Percentiles rank a stretch among this genome's conserved stretches.
Conservation (phyloP, 2,113 vertebrate species). For the Siniperca knerii region DNA sequence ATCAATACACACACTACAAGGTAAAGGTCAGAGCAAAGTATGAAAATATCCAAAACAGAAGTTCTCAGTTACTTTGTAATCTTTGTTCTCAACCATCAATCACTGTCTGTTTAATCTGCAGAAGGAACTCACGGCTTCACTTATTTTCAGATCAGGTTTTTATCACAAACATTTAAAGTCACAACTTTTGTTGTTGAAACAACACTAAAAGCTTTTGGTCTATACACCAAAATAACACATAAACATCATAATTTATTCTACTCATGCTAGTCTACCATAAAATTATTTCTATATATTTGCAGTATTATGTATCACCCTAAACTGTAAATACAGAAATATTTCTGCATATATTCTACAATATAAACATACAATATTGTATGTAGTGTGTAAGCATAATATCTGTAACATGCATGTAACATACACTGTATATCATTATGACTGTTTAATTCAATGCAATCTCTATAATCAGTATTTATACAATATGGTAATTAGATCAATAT, state of each 20-base stretch:
- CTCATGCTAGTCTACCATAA: not conserved
- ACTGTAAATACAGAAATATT: not conserved
- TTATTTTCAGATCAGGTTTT: not conserved
- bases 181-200: not conserved
- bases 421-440: not conserved
- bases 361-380: too few species aligned
- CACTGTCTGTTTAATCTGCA: not conserved
- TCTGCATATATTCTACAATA: not conserved
- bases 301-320: not conserved
- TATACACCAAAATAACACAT: not conserved
- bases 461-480: not conserved
- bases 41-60: not conserved
- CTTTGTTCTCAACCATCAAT: not conserved
- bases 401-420: not conserved
- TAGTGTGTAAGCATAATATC: not conserved
- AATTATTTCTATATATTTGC: not conserved
- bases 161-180: not conserved
- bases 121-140: not conserved
- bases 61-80: not conserved
- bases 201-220: not conserved
- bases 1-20: not conserved
- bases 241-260: not conserved
- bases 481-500: conserved; percentile 47
- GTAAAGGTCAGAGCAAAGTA: not conserved
- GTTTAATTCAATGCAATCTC: not conserved